Percentiles rank a stretch among this genome's conserved stretches.
Conservation (phyloP, 2,888 invertebrate genomes). For the Megalurothrips usitatus region DNA sequence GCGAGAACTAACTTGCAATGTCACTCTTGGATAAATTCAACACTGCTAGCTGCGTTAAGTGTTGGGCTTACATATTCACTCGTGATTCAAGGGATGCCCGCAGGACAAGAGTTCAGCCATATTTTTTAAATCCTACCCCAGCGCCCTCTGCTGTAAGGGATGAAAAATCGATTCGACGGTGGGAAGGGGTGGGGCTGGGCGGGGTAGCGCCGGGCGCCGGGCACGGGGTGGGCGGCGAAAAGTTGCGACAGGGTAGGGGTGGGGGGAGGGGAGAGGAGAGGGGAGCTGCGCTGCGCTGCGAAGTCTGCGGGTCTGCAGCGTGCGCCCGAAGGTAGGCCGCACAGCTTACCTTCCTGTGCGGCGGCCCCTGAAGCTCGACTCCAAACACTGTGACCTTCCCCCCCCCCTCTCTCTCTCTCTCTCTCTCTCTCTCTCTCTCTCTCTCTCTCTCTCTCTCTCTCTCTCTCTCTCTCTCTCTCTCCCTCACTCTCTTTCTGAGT, state of each 20-base stretch:
- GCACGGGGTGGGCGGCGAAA: not conserved
- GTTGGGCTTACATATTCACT: not conserved
- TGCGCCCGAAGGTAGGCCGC: too few species aligned
- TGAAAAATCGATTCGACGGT: constrained; percentile 15
- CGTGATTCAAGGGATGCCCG: not conserved
- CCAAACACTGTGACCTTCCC: too few species aligned
- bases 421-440: too few species aligned
- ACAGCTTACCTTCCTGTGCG: too few species aligned
- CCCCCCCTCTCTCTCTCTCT: too few species aligned
- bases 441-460: too few species aligned
- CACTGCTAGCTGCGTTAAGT: not conserved
- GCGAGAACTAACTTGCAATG: not conserved
- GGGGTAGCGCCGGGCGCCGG: not conserved
- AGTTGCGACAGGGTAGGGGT: not conserved
- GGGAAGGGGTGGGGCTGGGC: not conserved
- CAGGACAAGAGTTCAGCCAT: not conserved
- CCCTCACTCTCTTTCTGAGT: too few species aligned
- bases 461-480: too few species aligned
- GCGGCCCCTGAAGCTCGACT: too few species aligned
- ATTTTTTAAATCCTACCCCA: not conserved
- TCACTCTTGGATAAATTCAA: not conserved
- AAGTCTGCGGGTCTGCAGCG: too few species aligned
- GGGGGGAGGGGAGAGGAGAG: too few species aligned
- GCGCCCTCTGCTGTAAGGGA: constrained; percentile 7
- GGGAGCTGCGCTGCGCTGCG: too few species aligned